A percentile compares a stretch with the other conserved stretches of the same genome.
phyloP scores from a whole-genome alignment of 2,888 invertebrate genomes.

The Byasa hedistus region DNA sequence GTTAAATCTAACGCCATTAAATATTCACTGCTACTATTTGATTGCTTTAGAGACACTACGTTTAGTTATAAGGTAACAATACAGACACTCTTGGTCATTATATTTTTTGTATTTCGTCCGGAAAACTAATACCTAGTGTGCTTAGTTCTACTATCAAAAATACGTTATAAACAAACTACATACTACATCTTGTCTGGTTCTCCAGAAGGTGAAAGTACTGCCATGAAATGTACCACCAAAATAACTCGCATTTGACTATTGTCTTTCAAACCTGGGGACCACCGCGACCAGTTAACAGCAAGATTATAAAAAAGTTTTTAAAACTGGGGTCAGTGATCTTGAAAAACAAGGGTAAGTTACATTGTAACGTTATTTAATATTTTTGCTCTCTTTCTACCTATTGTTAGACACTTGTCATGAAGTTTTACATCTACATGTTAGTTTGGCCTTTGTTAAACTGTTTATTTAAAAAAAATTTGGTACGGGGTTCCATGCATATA shows the following conservation, averaged over 20 bases:
- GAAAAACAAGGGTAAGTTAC: not conserved
- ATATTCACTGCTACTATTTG: slow-evolving; percentile 36
- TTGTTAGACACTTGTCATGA: slow-evolving; percentile 66
- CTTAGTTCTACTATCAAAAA: too few species aligned
- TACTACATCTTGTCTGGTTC: too few species aligned
- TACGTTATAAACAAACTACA: too few species aligned
- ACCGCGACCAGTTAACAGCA: too few species aligned
- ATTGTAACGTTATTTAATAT: slow-evolving; percentile 47
- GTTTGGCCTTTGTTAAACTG: not conserved
- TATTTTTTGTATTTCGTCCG: too few species aligned
- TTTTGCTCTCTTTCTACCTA: slow-evolving; percentile 58
- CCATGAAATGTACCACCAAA: too few species aligned
- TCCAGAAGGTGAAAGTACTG: too few species aligned
- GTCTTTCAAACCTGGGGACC: too few species aligned
- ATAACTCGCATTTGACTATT: too few species aligned
- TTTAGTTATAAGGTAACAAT: not conserved
- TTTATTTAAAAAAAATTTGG: not conserved
- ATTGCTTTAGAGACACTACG: not conserved
- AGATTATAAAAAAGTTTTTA: too few species aligned
- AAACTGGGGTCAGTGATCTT: not conserved
- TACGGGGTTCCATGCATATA: not conserved
- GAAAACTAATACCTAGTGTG: too few species aligned
- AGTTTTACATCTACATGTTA: not conserved
- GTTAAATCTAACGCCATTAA: slow-evolving; percentile 37
- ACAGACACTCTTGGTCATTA: not conserved